Base-by-base conservation (phyloP, 2,113 vertebrate genomes). In the Riparia riparia region DNA sequence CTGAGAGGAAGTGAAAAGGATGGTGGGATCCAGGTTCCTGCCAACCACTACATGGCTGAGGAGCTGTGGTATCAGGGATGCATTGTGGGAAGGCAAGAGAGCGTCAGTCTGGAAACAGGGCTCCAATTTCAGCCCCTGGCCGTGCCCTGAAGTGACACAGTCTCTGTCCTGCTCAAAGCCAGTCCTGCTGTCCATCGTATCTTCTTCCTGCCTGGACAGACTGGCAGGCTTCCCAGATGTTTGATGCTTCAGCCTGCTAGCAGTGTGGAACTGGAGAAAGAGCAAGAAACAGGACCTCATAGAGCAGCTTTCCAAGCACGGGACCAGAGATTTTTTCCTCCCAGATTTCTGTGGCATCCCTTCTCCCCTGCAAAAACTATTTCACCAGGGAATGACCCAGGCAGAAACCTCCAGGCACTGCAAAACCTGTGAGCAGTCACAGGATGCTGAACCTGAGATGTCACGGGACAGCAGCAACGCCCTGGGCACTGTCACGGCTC, bases 31-130 rank as follows among this genome's bases (percentile, higher is more conserved):
- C 72, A 98, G 94, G 25, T 78, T 89, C 70, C 96, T 98, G 81
- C 98, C 98, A 94, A 28, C 95, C 68, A 93, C 86, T 1, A 95
- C 93, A 96, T 98, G 98, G 51, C 97, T 97, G 73, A 98, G 98
- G 63, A 98, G 98, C 37, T 98, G 98, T 19, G 98, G 98, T 69
- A 98, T 98, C 79, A 99, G 98, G 65, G 98, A 98, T 15, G 93
- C 77, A 4, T 42, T 98, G 86, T 98, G 92, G 84, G 98, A 98
- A 7, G 97, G 89, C 44, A 98, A 86, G 76, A 98, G 95, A 58
- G 97, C 96, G 66, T 98, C 97, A 81, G 96, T 97, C 76, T 97
- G 98, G 92, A 98, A 98, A 91, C 95, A 98, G 47, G 97, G 78
- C 47, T 98, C 97, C 5, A 81, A 65, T 90, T 98, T 98, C 76